Evolutionary conservation across 1,140 invertebrate species (phyloP).

Genomic region (Drosophila hydei): DNA sequence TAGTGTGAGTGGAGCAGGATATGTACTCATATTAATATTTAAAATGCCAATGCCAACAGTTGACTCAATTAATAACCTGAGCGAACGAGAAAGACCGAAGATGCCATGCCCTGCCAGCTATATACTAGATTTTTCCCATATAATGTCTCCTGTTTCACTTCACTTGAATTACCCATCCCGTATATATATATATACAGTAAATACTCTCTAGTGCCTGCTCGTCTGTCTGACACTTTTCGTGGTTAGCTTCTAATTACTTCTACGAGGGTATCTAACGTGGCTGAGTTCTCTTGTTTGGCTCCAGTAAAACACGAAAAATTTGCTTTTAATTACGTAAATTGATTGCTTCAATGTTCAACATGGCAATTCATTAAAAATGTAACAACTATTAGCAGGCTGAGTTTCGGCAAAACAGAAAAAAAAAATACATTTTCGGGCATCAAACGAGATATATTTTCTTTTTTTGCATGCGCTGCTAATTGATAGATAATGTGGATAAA

Average conservation of each 20-base stretch:
- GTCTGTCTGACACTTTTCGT: too few species aligned
- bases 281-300: too few species aligned
- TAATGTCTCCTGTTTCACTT: too few species aligned
- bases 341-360: neutral
- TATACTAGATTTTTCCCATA: too few species aligned
- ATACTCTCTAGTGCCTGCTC: too few species aligned
- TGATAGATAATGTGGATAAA: constrained; percentile 1
- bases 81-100: neutral
- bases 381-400: too few species aligned
- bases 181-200: too few species aligned
- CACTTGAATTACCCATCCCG: too few species aligned
- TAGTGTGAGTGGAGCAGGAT: constrained; percentile 9
- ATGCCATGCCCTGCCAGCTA: too few species aligned
- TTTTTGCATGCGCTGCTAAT: neutral
- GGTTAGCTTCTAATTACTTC: too few species aligned
- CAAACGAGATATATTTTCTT: neutral
- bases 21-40: constrained; percentile 40
- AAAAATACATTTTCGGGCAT: neutral
- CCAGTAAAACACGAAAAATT: neutral
- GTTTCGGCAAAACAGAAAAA: neutral
- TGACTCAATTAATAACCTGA: constrained; percentile 5
- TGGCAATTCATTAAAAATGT: neutral
- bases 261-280: too few species aligned
- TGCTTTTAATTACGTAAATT: constrained; percentile 20
- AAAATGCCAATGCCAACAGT: constrained; percentile 23